Conservation (phyloP, 2,888 invertebrate species). For the Diarsia rubi region DNA sequence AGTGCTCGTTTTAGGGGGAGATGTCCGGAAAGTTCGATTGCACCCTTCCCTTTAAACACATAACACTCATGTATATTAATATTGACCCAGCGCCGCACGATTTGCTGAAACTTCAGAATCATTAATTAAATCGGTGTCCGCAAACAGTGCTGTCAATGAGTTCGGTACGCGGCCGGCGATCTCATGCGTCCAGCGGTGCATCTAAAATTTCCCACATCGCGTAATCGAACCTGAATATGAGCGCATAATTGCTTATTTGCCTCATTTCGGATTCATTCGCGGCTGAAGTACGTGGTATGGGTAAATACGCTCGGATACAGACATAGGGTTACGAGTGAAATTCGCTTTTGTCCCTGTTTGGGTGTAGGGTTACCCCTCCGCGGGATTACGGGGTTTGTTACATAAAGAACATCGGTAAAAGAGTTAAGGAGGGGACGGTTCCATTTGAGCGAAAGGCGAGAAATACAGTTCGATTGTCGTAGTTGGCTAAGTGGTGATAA, state of each 20-base stretch:
- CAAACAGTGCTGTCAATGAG: constrained; percentile 58
- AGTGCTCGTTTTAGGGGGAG: constrained; percentile 24
- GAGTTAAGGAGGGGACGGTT: constrained; percentile 34
- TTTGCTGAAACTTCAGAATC: constrained; percentile 52
- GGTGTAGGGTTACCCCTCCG: constrained; percentile 50
- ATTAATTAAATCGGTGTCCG: constrained; percentile 62
- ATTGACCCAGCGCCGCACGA: constrained; percentile 28
- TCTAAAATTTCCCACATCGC: constrained; percentile 82
- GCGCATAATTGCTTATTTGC: constrained; percentile 89
- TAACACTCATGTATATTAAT: constrained; percentile 23
- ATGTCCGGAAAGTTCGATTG: constrained; percentile 10
- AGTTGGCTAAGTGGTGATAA: not conserved
- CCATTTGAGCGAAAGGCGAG: constrained; percentile 18
- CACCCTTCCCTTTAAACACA: constrained; percentile 23
- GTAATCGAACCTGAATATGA: constrained; percentile 86
- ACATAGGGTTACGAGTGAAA: constrained; percentile 66
- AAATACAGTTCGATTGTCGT: constrained; percentile 10
- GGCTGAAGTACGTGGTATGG: constrained; percentile 73
- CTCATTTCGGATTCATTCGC: constrained; percentile 86
- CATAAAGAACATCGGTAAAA: constrained; percentile 45
- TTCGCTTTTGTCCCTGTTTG: constrained; percentile 57
- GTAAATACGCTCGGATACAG: constrained; percentile 65
- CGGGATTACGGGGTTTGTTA: constrained; percentile 47
- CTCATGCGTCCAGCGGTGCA: constrained; percentile 73
- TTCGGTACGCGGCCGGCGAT: constrained; percentile 39